Evolutionary conservation across 2,888 invertebrate genomes (phyloP), one percentile per base, ranked within the genome.

Genomic region (Trichogramma evanescens): DNA sequence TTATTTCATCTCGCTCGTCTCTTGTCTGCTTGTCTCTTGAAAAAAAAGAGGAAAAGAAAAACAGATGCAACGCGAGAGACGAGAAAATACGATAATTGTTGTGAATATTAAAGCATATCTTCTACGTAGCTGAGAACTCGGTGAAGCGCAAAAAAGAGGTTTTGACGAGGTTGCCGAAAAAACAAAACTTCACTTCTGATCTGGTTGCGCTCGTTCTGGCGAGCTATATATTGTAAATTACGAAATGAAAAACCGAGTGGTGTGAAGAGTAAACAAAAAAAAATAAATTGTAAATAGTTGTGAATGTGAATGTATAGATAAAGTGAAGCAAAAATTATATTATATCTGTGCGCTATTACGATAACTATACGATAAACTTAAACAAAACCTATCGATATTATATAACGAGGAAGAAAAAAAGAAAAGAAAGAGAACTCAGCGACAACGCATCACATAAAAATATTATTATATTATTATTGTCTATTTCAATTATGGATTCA

Each of bases 291-390:
- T 77, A 77, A 68, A 77, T 77, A 77, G 70, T 71, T 74, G 70
- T 76, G 69, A 77, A 77, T 77, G 77, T 77, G 76, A 76, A 77
- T 76, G 26, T 26, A 77, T 76, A 76, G 74, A 75, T 74, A 71
- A 71, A 43, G 26, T 2, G 26, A 26, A 26, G 26, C 26, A 26
- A 26, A 26, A 26, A 26, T 26, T 1, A 26, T 26, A 26, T 26
- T 26, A 26, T 26, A 26, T 26, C 26, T 26, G 26, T 26, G 26
- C 26, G 26, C 26, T 26, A 68, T 66, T 70, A 69, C 58, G 55
- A 70, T 66, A 67, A 66, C 65, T 52, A 65, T 63, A 64, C 65
- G 66, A 63, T 67, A 66, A 64, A 65, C 40, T 50, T 54, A 42
- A 54, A 42, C 3, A 54, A 39, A 52, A 62, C 67, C 26, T 67